Base-by-base conservation (phyloP, 2,888 invertebrate species). In the Agrochola lychnidis region DNA sequence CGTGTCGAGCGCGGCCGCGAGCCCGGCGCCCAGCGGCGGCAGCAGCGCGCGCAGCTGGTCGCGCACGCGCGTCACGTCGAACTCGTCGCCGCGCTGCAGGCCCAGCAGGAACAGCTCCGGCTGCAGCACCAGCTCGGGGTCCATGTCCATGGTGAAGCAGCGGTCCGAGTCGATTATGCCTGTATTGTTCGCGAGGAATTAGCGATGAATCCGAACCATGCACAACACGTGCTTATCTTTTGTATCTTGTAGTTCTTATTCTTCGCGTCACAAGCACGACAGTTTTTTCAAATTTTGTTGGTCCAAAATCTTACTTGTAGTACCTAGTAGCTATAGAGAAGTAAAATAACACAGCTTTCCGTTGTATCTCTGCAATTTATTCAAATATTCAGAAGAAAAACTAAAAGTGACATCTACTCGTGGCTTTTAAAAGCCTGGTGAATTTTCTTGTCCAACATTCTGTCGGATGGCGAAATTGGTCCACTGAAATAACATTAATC, bases 101-200 rank as follows among this genome's bases (percentile, higher is more conserved):
- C 97, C 97, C 69, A 90, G 57, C 86, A 93, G 87, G 79, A 96
- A 90, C 87, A 89, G 78, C 57, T 87, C 90, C 6, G 99, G 99
- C 61, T 98, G 98, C 90, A 98, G 95, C 82, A 99, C 98, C 76
- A 97, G 96, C 53, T 97, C 97, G 51, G 98, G 97, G 95, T 99
- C 98, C 91, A 99, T 96, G 0, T 98, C 98, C 98, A 99, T 99
- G 30, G 99, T 97, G 95, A 99, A 99, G 96, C 99, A 99, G 48
- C 98, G 98, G 78, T 97, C 97, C 25, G 97, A 95, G 94, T 99
- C 99, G 78, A 99, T 97, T 82, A 99, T 99, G 40, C 97, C 98
- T 93, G 97, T 85, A 75, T 42, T 1, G 2, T 22, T n/a, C 6
- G 1, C 42, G 5, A 22, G 0, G 16, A 68, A 56, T 19, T 5